Evolutionary conservation across 2,113 vertebrate species (phyloP).

Genomic region (Urocitellus parryii): DNA sequence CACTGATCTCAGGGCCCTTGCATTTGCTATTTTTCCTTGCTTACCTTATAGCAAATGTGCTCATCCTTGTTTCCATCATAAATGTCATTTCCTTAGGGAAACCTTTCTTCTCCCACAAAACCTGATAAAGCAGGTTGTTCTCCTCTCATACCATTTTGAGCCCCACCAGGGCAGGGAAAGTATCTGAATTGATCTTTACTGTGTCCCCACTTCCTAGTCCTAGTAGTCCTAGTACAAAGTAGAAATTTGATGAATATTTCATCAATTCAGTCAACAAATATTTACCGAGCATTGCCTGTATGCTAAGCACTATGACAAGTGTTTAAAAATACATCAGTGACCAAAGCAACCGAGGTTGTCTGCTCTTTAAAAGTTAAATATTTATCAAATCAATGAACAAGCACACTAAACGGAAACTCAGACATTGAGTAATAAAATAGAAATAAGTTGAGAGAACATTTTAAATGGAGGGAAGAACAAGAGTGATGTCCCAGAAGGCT

Average conservation of each 20-base stretch:
- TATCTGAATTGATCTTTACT: neutral
- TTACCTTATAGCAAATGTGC: neutral
- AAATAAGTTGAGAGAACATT: neutral
- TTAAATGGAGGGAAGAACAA: neutral
- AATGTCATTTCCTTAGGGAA: neutral
- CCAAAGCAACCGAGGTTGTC: neutral
- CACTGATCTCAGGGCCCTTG: neutral
- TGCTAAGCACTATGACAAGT: neutral
- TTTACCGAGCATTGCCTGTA: neutral
- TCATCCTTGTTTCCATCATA: neutral
- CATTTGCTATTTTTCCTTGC: neutral
- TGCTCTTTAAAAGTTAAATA: constrained; percentile 16
- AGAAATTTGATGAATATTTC: neutral
- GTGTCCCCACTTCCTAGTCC: neutral
- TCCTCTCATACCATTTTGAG: neutral
- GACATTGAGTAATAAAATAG: neutral
- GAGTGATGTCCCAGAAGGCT: too few species aligned
- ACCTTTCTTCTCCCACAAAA: neutral
- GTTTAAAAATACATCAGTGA: neutral
- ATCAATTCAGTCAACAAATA: neutral
- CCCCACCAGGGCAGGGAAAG: neutral
- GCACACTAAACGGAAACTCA: neutral
- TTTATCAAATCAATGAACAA: neutral
- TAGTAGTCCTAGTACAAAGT: neutral
- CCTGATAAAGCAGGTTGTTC: neutral